A percentile compares a stretch with the other conserved stretches of the same genome.
These are phyloP conservation scores for Helicorthomorpha holstii DNA, from an alignment of 1,140 invertebrate genomes.

Conservation along the genomic window DNA sequence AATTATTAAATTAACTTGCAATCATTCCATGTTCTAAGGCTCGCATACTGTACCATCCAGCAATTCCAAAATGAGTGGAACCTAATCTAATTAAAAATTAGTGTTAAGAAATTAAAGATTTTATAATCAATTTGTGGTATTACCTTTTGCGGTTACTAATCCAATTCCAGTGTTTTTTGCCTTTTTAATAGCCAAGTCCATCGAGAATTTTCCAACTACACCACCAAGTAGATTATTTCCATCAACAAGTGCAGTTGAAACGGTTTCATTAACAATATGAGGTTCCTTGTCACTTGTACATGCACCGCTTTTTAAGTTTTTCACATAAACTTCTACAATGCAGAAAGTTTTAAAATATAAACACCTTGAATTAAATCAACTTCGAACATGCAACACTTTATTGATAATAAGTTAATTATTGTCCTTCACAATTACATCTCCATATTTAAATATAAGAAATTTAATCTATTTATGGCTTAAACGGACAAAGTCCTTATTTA, in stretches of 20 bases:
- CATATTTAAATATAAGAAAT: too few relatives aligned
- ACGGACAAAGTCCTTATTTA: too few relatives aligned
- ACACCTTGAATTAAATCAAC: too few relatives aligned
- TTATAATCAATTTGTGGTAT: neutral
- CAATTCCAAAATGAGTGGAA: constrained; percentile 84
- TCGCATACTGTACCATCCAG: constrained; percentile 64
- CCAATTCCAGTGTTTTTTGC: constrained; percentile 66
- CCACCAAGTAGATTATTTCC: constrained; percentile 69
- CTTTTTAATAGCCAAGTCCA: constrained; percentile 75
- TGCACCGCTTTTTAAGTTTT: constrained; percentile 29
- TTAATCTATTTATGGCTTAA: too few relatives aligned
- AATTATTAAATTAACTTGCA: constrained; percentile 26
- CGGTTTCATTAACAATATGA: constrained; percentile 46
- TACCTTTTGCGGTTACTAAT: constrained; percentile 61
- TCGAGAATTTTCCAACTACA: constrained; percentile 74
- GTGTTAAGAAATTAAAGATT: neutral
- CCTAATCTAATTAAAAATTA: constrained; percentile 27
- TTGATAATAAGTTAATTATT: too few relatives aligned
- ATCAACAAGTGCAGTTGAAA: constrained; percentile 65
- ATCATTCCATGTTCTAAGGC: constrained; percentile 58
- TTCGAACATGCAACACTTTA: too few relatives aligned
- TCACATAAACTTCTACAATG: constrained; percentile 39
- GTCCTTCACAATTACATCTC: too few relatives aligned
- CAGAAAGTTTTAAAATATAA: too few relatives aligned
- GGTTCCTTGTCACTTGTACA: constrained; percentile 36